These are phyloP conservation scores for Phyllotreta striolata DNA, from an alignment of 2,888 invertebrate species.

Conservation along the genomic window DNA sequence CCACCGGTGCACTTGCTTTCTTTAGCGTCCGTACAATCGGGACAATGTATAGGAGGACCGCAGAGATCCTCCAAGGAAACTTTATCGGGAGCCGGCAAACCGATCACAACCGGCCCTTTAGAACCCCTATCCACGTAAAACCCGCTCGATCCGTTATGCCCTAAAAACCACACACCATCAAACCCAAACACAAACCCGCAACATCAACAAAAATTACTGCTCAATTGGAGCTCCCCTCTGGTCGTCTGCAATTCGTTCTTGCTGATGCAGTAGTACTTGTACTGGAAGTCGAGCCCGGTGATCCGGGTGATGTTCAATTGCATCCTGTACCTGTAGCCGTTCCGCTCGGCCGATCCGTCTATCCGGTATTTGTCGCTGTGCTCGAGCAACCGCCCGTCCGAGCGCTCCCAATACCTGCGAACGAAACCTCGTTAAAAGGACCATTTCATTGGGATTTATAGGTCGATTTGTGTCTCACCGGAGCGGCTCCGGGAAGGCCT, in stretches of 20 bases:
- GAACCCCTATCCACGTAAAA: constrained; percentile 50
- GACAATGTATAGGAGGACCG: constrained; percentile 67
- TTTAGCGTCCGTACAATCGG: constrained; percentile 66
- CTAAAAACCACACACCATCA: constrained; percentile 40
- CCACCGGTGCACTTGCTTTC: constrained; percentile 67
- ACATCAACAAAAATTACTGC: constrained; percentile 64
- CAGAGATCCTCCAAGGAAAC: constrained; percentile 69
- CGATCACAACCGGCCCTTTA: constrained; percentile 61
- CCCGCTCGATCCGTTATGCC: constrained; percentile 62
- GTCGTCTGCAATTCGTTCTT: constrained; percentile 85
- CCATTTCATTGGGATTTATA: too few species aligned
- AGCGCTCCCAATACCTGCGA: constrained; percentile 83
- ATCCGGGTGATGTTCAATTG: constrained; percentile 77
- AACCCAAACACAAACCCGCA: background rate
- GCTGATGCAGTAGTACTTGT: constrained; percentile 80
- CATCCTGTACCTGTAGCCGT: constrained; percentile 76
- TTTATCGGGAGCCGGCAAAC: constrained; percentile 69
- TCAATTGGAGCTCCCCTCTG: constrained; percentile 74
- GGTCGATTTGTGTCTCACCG: constrained; percentile 58
- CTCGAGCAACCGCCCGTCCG: constrained; percentile 78
- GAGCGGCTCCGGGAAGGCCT: constrained; percentile 87
- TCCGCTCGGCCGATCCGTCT: constrained; percentile 64
- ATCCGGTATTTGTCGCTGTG: constrained; percentile 71
- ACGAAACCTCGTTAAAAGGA: constrained; percentile 66
- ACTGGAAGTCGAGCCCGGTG: constrained; percentile 72